phyloP scores from a whole-genome alignment of 1,140 invertebrate genomes.

The Artemia franciscana region DNA sequence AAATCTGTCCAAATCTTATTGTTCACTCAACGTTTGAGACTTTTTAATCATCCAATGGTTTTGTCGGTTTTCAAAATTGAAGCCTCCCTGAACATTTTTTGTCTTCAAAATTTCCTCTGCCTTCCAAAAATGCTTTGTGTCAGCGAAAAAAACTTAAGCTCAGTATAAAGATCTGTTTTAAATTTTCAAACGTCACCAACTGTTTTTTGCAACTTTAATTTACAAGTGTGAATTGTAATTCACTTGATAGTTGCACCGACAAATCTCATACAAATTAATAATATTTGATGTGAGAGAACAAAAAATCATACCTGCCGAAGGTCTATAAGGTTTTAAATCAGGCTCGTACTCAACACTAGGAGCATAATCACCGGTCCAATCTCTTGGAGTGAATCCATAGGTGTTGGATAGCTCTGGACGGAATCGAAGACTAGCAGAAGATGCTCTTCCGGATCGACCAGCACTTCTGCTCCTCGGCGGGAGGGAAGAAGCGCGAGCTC shows the following conservation, averaged over 20 bases:
- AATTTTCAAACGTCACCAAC: too few relatives aligned
- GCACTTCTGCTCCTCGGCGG: background rate
- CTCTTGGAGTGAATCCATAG: slow-evolving; percentile 9
- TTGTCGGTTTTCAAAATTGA: too few relatives aligned
- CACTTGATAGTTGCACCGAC: background rate
- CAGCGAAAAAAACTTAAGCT: too few relatives aligned
- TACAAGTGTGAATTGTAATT: background rate
- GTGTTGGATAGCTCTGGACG: slow-evolving; percentile 7
- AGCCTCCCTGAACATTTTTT: too few relatives aligned
- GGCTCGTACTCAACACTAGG: background rate
- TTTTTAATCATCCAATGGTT: too few relatives aligned
- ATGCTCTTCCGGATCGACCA: background rate
- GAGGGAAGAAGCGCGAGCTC: background rate
- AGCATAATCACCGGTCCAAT: background rate
- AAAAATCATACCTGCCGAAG: background rate
- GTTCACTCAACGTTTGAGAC: too few relatives aligned
- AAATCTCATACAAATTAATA: background rate
- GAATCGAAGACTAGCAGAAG: slow-evolving; percentile 3
- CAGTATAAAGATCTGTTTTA: too few relatives aligned
- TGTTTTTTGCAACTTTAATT: background rate
- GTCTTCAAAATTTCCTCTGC: too few relatives aligned
- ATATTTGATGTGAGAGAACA: background rate
- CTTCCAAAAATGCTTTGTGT: too few relatives aligned
- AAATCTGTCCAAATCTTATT: too few relatives aligned
- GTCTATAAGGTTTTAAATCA: background rate